A percentile compares a stretch with the other conserved stretches of the same genome.
Evolutionary conservation across 2,113 vertebrate species (phyloP).

Genomic region (Leucoraja erinaceus): DNA sequence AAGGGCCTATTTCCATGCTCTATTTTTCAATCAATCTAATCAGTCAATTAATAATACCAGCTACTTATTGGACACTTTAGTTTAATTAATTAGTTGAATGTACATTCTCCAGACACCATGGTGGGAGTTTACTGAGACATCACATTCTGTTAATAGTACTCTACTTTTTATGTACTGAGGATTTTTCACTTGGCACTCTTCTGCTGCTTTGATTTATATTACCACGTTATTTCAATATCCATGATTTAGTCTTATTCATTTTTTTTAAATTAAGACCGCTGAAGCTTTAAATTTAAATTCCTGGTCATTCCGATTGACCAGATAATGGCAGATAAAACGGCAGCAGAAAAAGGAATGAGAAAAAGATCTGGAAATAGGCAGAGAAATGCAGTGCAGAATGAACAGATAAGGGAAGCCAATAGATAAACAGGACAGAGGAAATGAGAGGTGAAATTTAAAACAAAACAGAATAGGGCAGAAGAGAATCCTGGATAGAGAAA

Average conservation of each 20-base stretch:
- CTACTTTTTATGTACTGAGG: not conserved
- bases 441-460: not conserved
- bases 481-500: not conserved
- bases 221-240: not conserved
- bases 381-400: not conserved
- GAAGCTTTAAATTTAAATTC: not conserved
- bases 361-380: not conserved
- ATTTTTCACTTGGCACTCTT: not conserved
- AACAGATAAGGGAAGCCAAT: not conserved
- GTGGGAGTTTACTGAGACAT: too few species aligned
- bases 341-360: too few species aligned
- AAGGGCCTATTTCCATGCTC: too few species aligned
- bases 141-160: not conserved
- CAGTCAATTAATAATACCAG: too few species aligned
- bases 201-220: not conserved
- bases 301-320: not conserved
- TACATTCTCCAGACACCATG: too few species aligned
- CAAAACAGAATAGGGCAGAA: not conserved
- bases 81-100: too few species aligned
- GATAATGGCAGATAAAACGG: not conserved
- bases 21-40: too few species aligned
- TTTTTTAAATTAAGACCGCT: not conserved
- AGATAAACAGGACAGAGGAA: not conserved
- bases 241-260: not conserved
- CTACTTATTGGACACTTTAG: too few species aligned